Evolutionary conservation across 2,797 vertebrate genomes (phyloP).

Genomic region (Macrochelys suwanniensis): DNA sequence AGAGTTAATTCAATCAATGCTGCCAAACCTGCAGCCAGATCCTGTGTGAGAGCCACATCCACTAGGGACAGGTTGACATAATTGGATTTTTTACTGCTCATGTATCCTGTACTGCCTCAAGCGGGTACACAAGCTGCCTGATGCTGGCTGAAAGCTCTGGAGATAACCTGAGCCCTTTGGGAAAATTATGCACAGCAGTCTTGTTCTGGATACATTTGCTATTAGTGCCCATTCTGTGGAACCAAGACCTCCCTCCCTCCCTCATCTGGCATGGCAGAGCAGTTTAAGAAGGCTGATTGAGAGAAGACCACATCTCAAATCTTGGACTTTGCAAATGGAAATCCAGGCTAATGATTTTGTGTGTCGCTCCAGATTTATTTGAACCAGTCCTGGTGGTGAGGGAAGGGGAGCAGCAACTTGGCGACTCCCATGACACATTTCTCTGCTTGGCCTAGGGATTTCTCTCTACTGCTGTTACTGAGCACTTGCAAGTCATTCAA

Average conservation of each 20-base stretch:
- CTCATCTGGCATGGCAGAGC: neutral
- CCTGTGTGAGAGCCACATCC: too few species aligned
- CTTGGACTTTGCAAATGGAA: neutral
- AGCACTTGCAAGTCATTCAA: neutral
- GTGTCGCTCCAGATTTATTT: neutral
- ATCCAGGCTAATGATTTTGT: neutral
- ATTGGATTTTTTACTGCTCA: neutral
- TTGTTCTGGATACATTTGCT: neutral
- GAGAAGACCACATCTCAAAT: neutral
- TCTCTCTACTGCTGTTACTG: neutral
- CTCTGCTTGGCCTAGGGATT: neutral
- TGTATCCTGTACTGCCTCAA: neutral
- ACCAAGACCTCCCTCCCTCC: neutral
- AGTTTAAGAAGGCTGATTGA: neutral
- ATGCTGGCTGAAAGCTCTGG: neutral
- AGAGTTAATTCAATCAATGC: neutral
- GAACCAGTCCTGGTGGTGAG: neutral
- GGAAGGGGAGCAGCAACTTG: neutral
- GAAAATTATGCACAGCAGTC: neutral
- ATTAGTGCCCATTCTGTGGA: neutral
- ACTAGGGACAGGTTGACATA: neutral
- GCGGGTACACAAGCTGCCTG: neutral
- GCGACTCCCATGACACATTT: neutral
- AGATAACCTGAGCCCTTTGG: neutral
- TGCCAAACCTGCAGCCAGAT: neutral